Conservation (phyloP, 2,797 vertebrate species). For the Gambusia yucatana region DNA sequence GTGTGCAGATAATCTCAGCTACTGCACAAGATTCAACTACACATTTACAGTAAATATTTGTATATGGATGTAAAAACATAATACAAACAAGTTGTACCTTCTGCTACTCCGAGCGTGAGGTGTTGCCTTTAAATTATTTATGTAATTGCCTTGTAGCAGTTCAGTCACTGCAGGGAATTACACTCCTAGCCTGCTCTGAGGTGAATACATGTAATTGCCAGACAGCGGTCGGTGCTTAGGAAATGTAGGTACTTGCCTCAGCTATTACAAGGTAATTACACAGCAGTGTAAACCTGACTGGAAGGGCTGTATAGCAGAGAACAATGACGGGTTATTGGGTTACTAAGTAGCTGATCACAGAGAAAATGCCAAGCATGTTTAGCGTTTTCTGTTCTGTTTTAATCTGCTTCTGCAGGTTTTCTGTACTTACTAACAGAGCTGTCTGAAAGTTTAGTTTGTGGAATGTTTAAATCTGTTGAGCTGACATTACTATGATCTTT, state of each 20-base stretch:
- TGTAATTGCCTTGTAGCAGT: conserved; percentile 71
- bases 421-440: background rate
- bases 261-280: conserved; percentile 74
- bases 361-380: conserved; percentile 27
- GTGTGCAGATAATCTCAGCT: background rate
- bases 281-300: conserved; percentile 51
- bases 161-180: conserved; percentile 76
- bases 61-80: background rate
- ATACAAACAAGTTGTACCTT: background rate
- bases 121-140: conserved; percentile 38
- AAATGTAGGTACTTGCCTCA: conserved; percentile 67
- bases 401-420: conserved; percentile 1
- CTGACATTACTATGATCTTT: background rate
- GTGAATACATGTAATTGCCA: conserved; percentile 63
- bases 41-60: background rate
- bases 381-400: conserved; percentile 26
- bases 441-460: background rate
- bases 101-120: background rate
- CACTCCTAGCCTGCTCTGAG: conserved; percentile 58
- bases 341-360: conserved; percentile 46
- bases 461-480: background rate
- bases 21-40: background rate
- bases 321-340: conserved; percentile 46
- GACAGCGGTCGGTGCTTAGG: conserved; percentile 55
- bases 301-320: conserved; percentile 46